phyloP scores from a whole-genome alignment of 2,888 invertebrate species.

The Alviniconcha strummeri region DNA sequence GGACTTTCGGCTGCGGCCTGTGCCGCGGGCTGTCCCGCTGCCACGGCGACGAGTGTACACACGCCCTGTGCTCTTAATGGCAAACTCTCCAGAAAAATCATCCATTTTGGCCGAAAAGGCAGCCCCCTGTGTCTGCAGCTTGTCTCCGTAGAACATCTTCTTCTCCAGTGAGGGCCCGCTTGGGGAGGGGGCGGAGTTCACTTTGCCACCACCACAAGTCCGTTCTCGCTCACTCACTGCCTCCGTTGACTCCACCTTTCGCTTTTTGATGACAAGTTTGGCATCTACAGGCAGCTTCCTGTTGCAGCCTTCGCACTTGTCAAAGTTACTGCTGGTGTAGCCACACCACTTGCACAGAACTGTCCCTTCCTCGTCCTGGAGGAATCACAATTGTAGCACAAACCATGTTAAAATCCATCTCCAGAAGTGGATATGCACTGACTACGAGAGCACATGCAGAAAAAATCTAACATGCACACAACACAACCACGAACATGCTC shows the following conservation, averaged over 20 bases:
- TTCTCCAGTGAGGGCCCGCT: conserved; percentile 41
- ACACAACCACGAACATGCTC: background rate
- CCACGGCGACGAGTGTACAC: background rate
- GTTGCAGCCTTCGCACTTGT: conserved; percentile 83
- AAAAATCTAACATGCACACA: too few species aligned
- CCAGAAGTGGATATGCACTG: too few species aligned
- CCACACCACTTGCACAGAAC: conserved; percentile 86
- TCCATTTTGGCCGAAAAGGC: background rate
- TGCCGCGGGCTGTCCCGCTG: background rate
- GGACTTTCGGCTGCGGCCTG: background rate
- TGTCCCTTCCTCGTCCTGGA: conserved; percentile 43
- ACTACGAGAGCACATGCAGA: too few species aligned
- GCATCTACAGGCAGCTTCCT: conserved; percentile 5
- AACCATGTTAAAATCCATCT: too few species aligned
- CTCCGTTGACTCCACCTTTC: background rate
- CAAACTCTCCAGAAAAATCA: background rate
- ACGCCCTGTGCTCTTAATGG: background rate
- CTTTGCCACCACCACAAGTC: conserved; percentile 5
- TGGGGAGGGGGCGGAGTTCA: background rate
- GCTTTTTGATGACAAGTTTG: conserved; percentile 22
- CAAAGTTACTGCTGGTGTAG: conserved; percentile 85
- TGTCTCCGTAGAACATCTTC: conserved; percentile 50
- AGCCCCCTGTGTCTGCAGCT: conserved; percentile 42
- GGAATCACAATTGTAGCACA: background rate
- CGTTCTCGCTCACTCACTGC: background rate